Base-by-base conservation (phyloP, 2,113 vertebrate species). In the Poeciliopsis turrubarensis region DNA sequence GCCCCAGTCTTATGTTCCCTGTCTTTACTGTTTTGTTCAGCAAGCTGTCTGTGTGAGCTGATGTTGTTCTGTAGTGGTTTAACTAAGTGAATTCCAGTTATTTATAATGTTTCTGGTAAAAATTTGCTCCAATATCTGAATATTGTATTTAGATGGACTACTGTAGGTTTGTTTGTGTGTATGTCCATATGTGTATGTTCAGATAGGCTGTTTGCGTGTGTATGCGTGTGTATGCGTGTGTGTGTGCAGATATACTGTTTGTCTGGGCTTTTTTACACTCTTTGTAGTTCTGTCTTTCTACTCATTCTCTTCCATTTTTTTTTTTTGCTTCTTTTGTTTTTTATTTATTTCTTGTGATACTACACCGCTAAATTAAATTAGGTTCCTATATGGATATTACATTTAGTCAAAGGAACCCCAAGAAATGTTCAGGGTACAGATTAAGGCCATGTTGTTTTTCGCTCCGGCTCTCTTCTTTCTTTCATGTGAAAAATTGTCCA, bases 161-260 rank as follows among this genome's bases (percentile, higher is more conserved):
- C 47, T 62, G 37, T 61, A 78, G 41, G 61, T 77, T 76, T 65
- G n/a, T 86, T 82, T 80, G 73, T 82, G 89, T 86, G 15, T 79
- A 83, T 92, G 87, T 37, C 34, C 34, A 37, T 10, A 37, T 81
- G 88, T 86, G 34, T 37, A 17, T 79, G 86, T 92, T 87, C 88
- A 91, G 90, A 34, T 88, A 78, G 90, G 70, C 39, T 25, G 65
- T 82, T 75, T 80, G 74, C 69, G 60, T 67, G 68, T 39, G 30
- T 31, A 31, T 30, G 39, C 1, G 39, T 39, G 39, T 39, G 37
- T 39, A 13, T 37, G 34, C 34, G 8, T 41, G 39, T 14, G 13
- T 14, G 39, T 14, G 13, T 41, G 39, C 39, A 65, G 60, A 75
- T 85, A 69, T 85, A 66, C 39, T 63, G 44, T 80, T 39, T 34